Percentiles rank a stretch among this genome's conserved stretches.
Evolutionary conservation across 2,888 invertebrate species (phyloP).

Genomic region (Drosophila testacea): DNA sequence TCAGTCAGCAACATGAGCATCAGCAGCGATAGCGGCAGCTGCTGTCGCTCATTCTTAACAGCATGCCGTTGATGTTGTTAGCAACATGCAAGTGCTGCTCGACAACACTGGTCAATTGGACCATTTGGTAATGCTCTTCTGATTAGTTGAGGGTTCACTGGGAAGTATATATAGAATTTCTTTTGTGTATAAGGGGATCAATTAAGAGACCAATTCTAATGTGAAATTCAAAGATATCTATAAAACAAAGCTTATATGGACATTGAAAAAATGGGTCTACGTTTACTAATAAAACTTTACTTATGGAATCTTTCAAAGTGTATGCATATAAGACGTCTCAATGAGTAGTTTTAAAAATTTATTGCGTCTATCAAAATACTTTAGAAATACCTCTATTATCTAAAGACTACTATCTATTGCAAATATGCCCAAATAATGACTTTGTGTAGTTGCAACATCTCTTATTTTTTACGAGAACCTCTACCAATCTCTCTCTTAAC

Average conservation of each 20-base stretch:
- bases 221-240: too few relatives aligned
- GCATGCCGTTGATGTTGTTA: constrained; percentile 41
- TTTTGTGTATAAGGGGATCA: too few relatives aligned
- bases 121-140: constrained; percentile 19
- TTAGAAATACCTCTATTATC: neutral
- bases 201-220: too few relatives aligned
- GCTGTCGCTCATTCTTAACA: constrained; percentile 29
- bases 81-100: constrained; percentile 46
- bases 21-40: constrained; percentile 24
- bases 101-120: constrained; percentile 32
- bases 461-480: constrained; percentile 4
- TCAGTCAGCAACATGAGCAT: constrained; percentile 55
- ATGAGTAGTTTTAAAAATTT: too few relatives aligned
- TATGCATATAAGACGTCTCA: too few relatives aligned
- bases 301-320: too few relatives aligned
- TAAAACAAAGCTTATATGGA: too few relatives aligned
- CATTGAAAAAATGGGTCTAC: too few relatives aligned
- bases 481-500: constrained; percentile 32
- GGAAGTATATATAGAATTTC: neutral
- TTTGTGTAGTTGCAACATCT: neutral
- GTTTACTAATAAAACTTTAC: too few relatives aligned
- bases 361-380: too few relatives aligned
- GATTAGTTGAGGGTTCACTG: constrained; percentile 27
- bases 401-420: neutral
- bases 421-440: neutral